These are phyloP conservation scores for Myotis myotis DNA, from an alignment of 2,797 vertebrate genomes.

Conservation along the genomic window DNA sequence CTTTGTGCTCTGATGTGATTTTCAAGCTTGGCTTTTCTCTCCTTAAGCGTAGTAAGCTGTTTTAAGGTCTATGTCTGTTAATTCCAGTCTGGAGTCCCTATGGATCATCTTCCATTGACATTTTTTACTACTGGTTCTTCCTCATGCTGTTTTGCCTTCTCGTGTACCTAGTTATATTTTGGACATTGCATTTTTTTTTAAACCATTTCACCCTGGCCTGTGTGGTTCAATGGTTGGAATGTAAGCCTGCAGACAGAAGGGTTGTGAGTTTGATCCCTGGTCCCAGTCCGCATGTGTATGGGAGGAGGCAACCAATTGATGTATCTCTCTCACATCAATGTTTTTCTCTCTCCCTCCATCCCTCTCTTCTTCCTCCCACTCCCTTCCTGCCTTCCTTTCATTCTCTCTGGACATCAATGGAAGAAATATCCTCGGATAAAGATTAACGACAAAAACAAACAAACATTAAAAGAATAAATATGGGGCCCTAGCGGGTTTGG, in stretches of 20 bases:
- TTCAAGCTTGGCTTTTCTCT: not conserved
- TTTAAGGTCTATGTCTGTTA: not conserved
- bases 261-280: not conserved
- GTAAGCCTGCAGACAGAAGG: not conserved
- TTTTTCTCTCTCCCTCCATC: not conserved
- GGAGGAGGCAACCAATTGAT: not conserved
- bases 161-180: not conserved
- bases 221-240: not conserved
- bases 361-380: not conserved
- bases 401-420: not conserved
- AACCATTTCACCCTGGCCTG: not conserved
- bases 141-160: not conserved
- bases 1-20: not conserved
- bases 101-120: not conserved
- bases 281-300: not conserved
- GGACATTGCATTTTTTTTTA: not conserved
- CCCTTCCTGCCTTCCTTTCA: not conserved
- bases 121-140: constrained; percentile 10
- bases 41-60: not conserved
- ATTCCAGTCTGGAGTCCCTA: not conserved
- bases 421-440: not conserved
- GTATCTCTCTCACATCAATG: not conserved
- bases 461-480: not conserved
- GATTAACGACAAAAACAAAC: not conserved
- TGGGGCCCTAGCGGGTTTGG: too few relatives aligned